Evolutionary conservation across 2,888 invertebrate species (phyloP), one percentile per base, ranked within the genome.

Genomic region (Meghimatium bilineatum): DNA sequence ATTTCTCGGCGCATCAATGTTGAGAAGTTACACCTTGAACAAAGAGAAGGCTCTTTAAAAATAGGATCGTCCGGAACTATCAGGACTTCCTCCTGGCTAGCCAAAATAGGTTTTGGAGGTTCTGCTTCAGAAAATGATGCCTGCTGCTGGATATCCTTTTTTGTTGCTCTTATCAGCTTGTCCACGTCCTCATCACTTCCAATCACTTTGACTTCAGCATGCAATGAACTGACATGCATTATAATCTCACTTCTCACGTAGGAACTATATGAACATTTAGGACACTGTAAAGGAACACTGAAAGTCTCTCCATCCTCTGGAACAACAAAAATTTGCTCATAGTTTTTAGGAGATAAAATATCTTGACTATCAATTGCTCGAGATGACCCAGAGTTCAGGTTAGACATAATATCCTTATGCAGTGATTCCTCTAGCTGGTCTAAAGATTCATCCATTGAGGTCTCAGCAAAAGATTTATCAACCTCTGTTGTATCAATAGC

Each of bases 1-100:
- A 88, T 85, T 29, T 88, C 87, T 23, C 85, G 66, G 20, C 87
- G 77, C 63, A 85, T 78, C 69, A 86, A 72, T 32, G 85, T 87
- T 29, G 87, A 83, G 72, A 87, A 86, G 75, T 89, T 88, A 82
- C 91, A 91, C 17, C 88, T 83, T 38, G 88, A 85, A 81, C 89
- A 90, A 34, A 82, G 76, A 32, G 86, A 86, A n/a, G 86, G 75
- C 66, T 86, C 86, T 12, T 85, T 85, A 60, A 87, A 87, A 2
- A 83, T 79, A 76, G 85, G 87, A n/a, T 85, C 86, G 71, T 87
- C 87, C 3, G 87, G 87, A 52, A 87, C 85, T 74, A 87, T 85
- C 36, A 87, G 67, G 10, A 86, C 84, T 38, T 87, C 87, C 12
- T 85, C 85, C 20, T 85, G 86, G 34, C 80, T 36, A 32, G 85